Conservation (phyloP, 2,113 vertebrate species). For the Craseonycteris thonglongyai region DNA sequence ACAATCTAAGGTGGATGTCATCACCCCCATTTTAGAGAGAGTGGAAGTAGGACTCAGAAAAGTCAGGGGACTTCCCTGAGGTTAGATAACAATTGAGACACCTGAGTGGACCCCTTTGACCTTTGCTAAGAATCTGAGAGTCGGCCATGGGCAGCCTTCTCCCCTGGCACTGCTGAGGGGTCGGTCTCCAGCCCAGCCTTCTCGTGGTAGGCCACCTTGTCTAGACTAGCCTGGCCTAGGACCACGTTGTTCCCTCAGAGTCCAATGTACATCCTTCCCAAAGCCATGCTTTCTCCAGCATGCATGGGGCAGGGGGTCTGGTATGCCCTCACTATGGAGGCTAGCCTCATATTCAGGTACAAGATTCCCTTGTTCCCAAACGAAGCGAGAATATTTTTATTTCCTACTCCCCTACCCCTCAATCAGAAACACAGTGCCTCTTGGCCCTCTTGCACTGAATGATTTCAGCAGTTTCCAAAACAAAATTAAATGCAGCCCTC, state of each 20-base stretch:
- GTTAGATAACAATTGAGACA: background rate
- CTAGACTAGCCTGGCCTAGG: background rate
- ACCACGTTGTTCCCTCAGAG: background rate
- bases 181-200: background rate
- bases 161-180: too few species aligned
- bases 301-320: background rate
- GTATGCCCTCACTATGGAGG: background rate
- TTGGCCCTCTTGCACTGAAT: background rate
- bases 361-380: background rate
- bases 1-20: background rate
- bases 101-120: background rate
- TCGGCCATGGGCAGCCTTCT: background rate
- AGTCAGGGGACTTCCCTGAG: background rate
- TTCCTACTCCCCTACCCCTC: background rate
- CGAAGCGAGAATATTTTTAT: background rate
- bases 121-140: background rate
- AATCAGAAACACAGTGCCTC: background rate
- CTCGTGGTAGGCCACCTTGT: too few species aligned
- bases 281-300: background rate
- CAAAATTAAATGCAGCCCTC: slow-evolving; percentile 33
- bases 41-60: background rate
- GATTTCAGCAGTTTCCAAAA: slow-evolving; percentile 58
- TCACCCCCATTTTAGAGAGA: background rate
- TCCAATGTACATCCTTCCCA: background rate
- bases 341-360: background rate